phyloP scores from a whole-genome alignment of 2,888 invertebrate species.

The Folsomia manolachei region DNA sequence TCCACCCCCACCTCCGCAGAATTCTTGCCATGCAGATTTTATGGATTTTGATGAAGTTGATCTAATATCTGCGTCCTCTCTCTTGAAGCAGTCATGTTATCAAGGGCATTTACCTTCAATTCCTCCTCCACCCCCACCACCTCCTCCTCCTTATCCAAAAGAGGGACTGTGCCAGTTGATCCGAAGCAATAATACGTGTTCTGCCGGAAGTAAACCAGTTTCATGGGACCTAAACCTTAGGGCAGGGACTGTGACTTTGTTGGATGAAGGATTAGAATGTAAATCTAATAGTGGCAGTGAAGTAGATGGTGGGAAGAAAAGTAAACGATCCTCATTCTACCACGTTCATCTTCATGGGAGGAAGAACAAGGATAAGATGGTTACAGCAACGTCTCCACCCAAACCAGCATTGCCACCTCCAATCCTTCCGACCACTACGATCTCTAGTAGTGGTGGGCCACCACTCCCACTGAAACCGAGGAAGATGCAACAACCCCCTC shows the following conservation, averaged over 20 bases:
- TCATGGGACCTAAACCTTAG: slow-evolving; percentile 40
- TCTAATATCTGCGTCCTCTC: background rate
- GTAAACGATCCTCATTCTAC: slow-evolving; percentile 5
- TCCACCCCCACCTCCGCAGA: slow-evolving; percentile 6
- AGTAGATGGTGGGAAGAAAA: background rate
- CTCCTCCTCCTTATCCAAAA: slow-evolving; percentile 29
- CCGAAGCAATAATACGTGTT: background rate
- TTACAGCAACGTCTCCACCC: background rate
- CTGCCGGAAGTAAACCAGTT: slow-evolving; percentile 26
- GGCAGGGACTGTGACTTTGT: slow-evolving; percentile 16
- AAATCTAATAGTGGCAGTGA: slow-evolving; percentile 1
- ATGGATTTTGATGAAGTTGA: background rate
- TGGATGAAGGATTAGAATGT: background rate
- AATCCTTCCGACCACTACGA: background rate
- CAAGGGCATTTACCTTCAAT: slow-evolving; percentile 21
- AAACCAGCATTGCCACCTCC: background rate
- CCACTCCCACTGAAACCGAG: background rate
- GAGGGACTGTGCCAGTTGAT: slow-evolving; percentile 6
- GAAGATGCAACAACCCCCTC: background rate
- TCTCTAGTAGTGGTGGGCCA: background rate
- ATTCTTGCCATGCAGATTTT: background rate
- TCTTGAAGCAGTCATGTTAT: slow-evolving; percentile 36
- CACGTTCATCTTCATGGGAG: slow-evolving; percentile 5
- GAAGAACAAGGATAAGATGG: slow-evolving; percentile 3
- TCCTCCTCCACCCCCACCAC: slow-evolving; percentile 24